Evolutionary conservation across 2,113 vertebrate species (phyloP), one percentile per base, ranked within the genome.

Genomic region (Anas platyrhynchos): DNA sequence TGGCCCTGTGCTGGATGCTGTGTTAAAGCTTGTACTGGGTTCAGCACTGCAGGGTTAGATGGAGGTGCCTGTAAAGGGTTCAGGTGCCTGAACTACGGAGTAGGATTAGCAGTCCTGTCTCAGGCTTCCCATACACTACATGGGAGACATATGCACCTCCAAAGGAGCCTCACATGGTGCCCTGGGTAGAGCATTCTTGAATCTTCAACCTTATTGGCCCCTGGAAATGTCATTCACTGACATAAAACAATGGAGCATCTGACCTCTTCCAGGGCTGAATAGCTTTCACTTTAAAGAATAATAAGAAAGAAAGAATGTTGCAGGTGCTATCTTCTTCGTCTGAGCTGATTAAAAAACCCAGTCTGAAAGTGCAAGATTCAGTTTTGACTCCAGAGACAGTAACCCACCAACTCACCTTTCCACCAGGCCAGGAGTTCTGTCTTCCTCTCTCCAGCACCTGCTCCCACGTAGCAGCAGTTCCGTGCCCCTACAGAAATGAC

Each of bases 11-110:
- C 52, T 90, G 25, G 61, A 84, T n/a, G 13, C 46, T 68, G 18
- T 26, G 2, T 21, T 62, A 62, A 80, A 80, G 41, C 48, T 74
- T 26, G 2, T 38, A 23, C 38, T 44, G 38, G 4, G 25, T 54
- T 91, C 46, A 55, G 55, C 36, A 52, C 52, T 6, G 5, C 0
- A 0, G 36, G 13, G 27, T 74, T 71, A 27, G 12, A 32, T 81
- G 36, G 81, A 66, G 21, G n/a, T 67, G 32, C 16, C 34, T 11
- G 3, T 43, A 22, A 68, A 52, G 18, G 21, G 41, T 26, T 80
- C 72, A 65, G 38, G 15, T 54, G 26, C 26, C 26, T 26, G 68
- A 26, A 76, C 18, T 68, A 16, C 41, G 63, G 32, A 46, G n/a
- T 11, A 59, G 41, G 32, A 71, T 71, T 82, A 48, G 11, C 14